These are phyloP conservation scores for Cinclus mexicanus DNA, from an alignment of 2,113 vertebrate species.

Conservation along the genomic window DNA sequence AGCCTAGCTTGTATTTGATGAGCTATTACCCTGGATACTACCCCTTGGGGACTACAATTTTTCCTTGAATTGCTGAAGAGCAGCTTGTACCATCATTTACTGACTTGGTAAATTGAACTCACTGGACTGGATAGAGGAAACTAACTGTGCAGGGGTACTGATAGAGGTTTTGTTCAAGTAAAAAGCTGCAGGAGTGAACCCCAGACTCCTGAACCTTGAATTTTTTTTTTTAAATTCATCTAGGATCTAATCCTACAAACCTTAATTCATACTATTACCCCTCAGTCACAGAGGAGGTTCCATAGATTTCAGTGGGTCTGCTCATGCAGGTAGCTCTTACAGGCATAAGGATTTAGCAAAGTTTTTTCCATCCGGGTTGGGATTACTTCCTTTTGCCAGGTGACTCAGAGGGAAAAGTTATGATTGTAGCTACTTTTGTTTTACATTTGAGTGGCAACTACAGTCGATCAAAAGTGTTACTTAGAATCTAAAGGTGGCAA, in stretches of 20 bases:
- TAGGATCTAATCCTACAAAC: background rate
- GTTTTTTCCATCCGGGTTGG: background rate
- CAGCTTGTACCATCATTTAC: background rate
- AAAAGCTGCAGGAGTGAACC: background rate
- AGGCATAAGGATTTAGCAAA: background rate
- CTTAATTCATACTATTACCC: background rate
- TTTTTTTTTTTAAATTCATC: background rate
- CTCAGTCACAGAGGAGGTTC: background rate
- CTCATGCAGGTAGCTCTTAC: background rate
- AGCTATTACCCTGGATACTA: background rate
- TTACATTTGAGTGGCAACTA: background rate
- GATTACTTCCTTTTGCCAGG: background rate
- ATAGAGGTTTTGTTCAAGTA: background rate
- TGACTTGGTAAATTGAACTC: background rate
- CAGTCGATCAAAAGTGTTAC: background rate
- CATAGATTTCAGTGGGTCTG: background rate
- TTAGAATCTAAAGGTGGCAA: background rate
- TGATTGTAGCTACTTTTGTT: constrained; percentile 31
- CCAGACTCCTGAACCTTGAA: background rate
- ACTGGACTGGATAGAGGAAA: background rate
- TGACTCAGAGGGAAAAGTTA: constrained; percentile 1
- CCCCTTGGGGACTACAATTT: background rate
- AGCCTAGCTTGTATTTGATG: background rate
- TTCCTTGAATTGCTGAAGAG: background rate
- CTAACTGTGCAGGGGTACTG: background rate